These are phyloP conservation scores for Gobius niger DNA, from an alignment of 2,113 vertebrate species.

Conservation along the genomic window DNA sequence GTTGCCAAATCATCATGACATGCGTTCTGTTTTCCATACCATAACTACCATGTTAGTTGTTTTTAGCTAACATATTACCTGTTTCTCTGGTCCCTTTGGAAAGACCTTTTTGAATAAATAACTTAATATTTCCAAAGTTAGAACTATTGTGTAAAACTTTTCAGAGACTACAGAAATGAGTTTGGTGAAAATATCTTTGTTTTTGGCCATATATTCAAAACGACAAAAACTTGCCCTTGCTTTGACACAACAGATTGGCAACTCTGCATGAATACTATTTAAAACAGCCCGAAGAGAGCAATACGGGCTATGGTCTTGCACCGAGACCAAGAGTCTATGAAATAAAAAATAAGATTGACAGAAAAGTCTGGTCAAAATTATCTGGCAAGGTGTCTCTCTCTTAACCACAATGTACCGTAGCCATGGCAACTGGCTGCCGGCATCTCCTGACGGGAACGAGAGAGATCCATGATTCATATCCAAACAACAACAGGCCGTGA, in stretches of 20 bases:
- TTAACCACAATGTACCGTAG: conserved; percentile 48
- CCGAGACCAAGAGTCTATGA: background rate
- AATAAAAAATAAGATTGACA: conserved; percentile 28
- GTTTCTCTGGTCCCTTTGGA: too few species aligned
- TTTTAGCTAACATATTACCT: too few species aligned
- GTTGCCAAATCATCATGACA: too few species aligned
- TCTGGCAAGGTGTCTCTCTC: conserved; percentile 57
- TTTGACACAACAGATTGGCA: conserved; percentile 7
- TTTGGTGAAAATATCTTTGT: background rate
- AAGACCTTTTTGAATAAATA: too few species aligned
- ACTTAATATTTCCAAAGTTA: background rate
- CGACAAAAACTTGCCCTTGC: conserved; percentile 3
- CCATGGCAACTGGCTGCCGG: conserved; percentile 68
- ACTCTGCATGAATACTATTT: conserved; percentile 18
- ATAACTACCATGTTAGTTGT: too few species aligned
- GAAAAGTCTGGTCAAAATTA: conserved; percentile 47
- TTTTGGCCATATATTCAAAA: background rate
- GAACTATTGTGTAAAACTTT: background rate
- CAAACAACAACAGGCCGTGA: conserved; percentile 67
- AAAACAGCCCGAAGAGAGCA: conserved; percentile 5
- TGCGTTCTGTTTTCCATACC: too few species aligned
- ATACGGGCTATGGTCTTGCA: background rate
- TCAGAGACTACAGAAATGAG: background rate
- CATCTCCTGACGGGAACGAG: conserved; percentile 58
- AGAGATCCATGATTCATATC: conserved; percentile 67